Percentiles rank a stretch among this genome's conserved stretches.
These are phyloP conservation scores for Emberiza fucata DNA, from an alignment of 2,113 vertebrate species.

Conservation along the genomic window DNA sequence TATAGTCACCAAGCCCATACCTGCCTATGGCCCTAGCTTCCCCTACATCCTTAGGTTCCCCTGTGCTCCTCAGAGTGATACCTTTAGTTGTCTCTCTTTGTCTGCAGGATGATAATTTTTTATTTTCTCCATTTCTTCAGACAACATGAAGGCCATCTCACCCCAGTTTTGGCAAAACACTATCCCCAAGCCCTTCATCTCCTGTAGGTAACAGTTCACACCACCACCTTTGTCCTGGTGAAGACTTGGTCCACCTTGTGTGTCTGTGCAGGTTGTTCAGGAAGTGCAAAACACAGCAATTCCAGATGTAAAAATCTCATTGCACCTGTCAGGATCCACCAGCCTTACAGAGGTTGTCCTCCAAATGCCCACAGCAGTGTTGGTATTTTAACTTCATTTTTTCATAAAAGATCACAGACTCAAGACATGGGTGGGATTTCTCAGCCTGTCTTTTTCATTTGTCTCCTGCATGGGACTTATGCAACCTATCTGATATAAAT, in stretches of 20 bases:
- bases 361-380: neutral
- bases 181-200: accelerated
- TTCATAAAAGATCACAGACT: neutral
- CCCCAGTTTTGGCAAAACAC: neutral
- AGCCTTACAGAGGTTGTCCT: neutral
- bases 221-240: neutral
- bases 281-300: neutral
- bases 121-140: neutral
- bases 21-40: neutral
- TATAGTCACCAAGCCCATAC: neutral
- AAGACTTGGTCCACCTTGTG: neutral
- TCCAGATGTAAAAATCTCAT: neutral
- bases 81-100: neutral
- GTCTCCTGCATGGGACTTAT: accelerated
- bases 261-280: neutral
- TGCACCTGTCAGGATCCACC: neutral
- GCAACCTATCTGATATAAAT: neutral
- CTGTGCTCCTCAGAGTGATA: neutral
- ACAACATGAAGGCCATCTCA: neutral
- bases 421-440: neutral
- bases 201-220: neutral
- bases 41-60: neutral
- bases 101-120: neutral
- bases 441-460: neutral
- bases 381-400: neutral